Evolutionary conservation across 2,888 invertebrate species (phyloP).

Genomic region (Morpho deidamia): DNA sequence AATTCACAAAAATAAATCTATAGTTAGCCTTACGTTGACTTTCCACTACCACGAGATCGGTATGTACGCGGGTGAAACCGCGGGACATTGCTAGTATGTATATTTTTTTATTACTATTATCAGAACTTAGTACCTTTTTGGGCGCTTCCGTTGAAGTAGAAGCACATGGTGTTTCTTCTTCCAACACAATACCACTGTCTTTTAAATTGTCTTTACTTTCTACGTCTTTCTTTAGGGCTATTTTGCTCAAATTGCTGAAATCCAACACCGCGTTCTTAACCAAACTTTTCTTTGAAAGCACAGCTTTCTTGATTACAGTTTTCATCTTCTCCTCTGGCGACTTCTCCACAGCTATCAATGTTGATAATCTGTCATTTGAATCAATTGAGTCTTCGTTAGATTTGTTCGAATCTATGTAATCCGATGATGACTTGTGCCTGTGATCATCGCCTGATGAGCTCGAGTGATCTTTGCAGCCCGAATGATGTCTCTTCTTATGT

Average conservation of each 20-base stretch:
- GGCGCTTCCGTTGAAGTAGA: conserved; percentile 43
- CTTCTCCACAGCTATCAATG: conserved; percentile 58
- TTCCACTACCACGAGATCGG: no score
- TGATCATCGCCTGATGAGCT: conserved; percentile 75
- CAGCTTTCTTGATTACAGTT: conserved; percentile 63
- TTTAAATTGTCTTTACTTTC: conserved; percentile 57
- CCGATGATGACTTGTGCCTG: conserved; percentile 56
- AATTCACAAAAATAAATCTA: no score
- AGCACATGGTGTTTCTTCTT: conserved; percentile 43
- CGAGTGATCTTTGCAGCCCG: conserved; percentile 65
- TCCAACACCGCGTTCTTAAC: conserved; percentile 62
- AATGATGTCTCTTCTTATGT: conserved; percentile 86
- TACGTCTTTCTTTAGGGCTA: conserved; percentile 45
- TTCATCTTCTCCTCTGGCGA: conserved; percentile 65
- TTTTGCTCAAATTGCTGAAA: conserved; percentile 56
- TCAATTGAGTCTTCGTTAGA: conserved; percentile 68
- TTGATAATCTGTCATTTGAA: conserved; percentile 55
- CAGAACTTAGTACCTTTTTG: conserved; percentile 51
- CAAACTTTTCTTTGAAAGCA: conserved; percentile 54
- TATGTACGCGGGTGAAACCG: no score
- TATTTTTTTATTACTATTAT: no score
- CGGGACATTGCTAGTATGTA: no score
- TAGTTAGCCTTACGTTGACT: no score
- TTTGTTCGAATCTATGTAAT: conserved; percentile 62
- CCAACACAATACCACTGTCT: conserved; percentile 63